Evolutionary conservation across 2,113 vertebrate genomes (phyloP).

Genomic region (Rynchops niger): DNA sequence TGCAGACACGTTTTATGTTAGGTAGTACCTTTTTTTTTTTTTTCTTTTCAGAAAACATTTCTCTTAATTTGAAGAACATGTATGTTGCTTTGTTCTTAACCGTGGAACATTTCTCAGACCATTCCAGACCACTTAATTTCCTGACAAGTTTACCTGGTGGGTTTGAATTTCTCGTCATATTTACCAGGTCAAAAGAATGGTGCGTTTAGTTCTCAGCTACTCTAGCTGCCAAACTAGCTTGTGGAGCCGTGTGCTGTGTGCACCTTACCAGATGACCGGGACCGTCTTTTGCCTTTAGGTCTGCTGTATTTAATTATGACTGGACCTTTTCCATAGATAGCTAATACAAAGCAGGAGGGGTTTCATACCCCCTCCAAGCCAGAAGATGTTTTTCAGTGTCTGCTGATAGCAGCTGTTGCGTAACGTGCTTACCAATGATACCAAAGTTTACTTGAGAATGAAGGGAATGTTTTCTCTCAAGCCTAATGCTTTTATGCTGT

Average conservation of each 20-base stretch:
- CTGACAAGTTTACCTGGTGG: neutral
- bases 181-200: neutral
- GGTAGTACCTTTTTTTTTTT: neutral
- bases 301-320: neutral
- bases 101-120: neutral
- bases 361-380: neutral
- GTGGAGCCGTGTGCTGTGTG: neutral
- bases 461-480: neutral
- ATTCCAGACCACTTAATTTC: slow-evolving; percentile 17
- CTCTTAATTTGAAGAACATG: neutral
- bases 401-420: neutral
- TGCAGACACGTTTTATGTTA: neutral
- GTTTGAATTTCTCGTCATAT: neutral
- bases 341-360: neutral
- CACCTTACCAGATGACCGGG: neutral
- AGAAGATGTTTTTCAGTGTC: neutral
- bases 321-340: neutral
- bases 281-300: neutral
- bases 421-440: neutral
- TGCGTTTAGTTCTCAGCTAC: neutral
- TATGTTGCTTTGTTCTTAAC: neutral
- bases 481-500: neutral
- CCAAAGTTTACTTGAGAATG: neutral
- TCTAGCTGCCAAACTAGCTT: neutral
- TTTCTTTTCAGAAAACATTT: neutral